Conservation (phyloP, 2,113 vertebrate genomes). For the Dipodomys stephensi region DNA sequence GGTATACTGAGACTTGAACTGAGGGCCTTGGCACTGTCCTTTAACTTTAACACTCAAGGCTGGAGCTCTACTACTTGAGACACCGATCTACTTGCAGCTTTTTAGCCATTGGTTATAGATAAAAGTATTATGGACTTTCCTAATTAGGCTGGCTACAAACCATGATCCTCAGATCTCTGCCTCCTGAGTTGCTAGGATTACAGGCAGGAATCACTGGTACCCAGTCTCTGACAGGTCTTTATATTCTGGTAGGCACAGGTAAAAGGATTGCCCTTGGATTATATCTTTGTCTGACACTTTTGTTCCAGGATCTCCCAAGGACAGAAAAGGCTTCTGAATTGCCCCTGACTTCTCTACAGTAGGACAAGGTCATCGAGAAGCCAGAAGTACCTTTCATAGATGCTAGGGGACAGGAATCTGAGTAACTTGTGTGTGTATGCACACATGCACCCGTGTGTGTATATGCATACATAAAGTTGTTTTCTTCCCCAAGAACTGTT, state of each 20-base stretch:
- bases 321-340: not conserved
- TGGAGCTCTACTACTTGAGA: too few species aligned
- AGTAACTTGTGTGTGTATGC: not conserved
- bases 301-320: not conserved
- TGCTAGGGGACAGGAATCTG: not conserved
- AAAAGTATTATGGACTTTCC: too few species aligned
- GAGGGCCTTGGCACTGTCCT: too few species aligned
- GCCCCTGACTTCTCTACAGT: not conserved
- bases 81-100: too few species aligned
- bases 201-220: too few species aligned
- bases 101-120: too few species aligned
- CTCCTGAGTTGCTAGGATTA: too few species aligned
- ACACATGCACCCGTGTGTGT: not conserved
- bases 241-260: not conserved
- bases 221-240: not conserved
- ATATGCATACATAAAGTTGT: not conserved
- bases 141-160: too few species aligned
- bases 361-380: not conserved
- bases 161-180: too few species aligned
- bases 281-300: not conserved
- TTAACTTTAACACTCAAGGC: too few species aligned
- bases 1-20: too few species aligned
- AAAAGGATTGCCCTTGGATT: not conserved
- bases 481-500: slow-evolving; percentile 1
- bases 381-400: not conserved